Conservation (phyloP, 1,140 invertebrate genomes). For the Chrysomallon squamiferum region DNA sequence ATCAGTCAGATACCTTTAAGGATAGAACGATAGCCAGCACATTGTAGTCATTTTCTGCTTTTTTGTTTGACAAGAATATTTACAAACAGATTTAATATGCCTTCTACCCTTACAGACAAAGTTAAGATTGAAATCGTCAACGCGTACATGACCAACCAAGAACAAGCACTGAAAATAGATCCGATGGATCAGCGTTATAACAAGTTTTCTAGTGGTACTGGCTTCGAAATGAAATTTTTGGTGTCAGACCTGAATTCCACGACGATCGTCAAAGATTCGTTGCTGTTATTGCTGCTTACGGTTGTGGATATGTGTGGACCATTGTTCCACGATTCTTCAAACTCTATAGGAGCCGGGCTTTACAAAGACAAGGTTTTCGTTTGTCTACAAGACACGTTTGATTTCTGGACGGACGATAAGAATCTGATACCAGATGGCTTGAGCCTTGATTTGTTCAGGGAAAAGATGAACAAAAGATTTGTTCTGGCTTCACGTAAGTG, state of each 20-base stretch:
- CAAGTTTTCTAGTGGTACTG: conserved; percentile 23
- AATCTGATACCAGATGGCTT: conserved; percentile 12
- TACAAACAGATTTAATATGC: too few relatives aligned
- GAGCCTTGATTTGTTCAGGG: conserved; percentile 9
- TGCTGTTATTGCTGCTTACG: conserved; percentile 14
- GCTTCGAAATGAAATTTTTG: conserved; percentile 23
- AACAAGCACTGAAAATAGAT: conserved; percentile 21
- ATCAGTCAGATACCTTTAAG: too few relatives aligned
- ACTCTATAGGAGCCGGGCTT: conserved; percentile 26
- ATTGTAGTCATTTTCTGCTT: too few relatives aligned
- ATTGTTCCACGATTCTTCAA: conserved; percentile 18
- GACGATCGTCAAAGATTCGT: conserved; percentile 1
- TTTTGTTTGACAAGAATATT: too few relatives aligned
- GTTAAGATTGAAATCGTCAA: conserved; percentile 21
- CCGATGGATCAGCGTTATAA: conserved; percentile 26
- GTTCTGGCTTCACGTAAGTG: conserved; percentile 24
- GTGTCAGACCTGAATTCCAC: conserved; percentile 9
- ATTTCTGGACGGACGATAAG: conserved; percentile 24
- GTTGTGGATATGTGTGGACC: conserved; percentile 29
- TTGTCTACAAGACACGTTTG: conserved; percentile 24
- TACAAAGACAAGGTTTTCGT: conserved; percentile 32
- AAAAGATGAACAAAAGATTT: conserved; percentile 14
- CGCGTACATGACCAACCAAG: conserved; percentile 27
- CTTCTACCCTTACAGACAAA: too few relatives aligned
- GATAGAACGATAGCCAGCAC: too few relatives aligned